Conservation (phyloP, 2,888 invertebrate species). For the Rhagonycha lutea region DNA sequence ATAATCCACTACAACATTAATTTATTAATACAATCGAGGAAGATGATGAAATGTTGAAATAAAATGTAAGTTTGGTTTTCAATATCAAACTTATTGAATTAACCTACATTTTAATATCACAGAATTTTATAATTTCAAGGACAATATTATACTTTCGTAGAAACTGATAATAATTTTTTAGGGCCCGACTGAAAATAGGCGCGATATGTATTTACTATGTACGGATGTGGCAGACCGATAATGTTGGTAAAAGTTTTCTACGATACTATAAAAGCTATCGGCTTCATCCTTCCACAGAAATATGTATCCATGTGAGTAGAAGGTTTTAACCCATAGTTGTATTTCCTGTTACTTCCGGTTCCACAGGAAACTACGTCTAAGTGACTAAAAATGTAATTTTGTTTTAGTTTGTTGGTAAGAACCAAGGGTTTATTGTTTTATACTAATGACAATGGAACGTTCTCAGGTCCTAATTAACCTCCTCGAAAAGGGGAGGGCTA, state of each 20-base stretch:
- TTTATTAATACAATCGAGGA: background rate
- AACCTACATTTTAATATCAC: background rate
- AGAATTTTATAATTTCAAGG: background rate
- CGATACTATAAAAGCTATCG: background rate
- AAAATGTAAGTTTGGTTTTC: background rate
- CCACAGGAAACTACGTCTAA: background rate
- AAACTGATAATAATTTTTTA: background rate
- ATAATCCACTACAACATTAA: background rate
- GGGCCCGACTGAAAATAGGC: background rate
- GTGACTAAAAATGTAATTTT: background rate
- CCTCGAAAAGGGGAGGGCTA: background rate
- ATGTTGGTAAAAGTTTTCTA: background rate
- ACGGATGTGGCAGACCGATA: background rate
- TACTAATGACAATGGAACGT: background rate
- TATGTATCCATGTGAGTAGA: background rate
- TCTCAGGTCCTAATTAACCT: background rate
- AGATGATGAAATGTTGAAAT: background rate
- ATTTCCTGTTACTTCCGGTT: background rate
- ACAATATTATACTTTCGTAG: background rate
- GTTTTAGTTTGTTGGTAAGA: background rate
- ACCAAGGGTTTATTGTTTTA: background rate
- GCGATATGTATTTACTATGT: background rate
- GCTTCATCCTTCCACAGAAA: background rate
- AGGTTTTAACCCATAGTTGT: background rate
- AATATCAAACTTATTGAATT: background rate